Conservation (phyloP, 2,113 vertebrate species). For the Actinemys pallida region DNA sequence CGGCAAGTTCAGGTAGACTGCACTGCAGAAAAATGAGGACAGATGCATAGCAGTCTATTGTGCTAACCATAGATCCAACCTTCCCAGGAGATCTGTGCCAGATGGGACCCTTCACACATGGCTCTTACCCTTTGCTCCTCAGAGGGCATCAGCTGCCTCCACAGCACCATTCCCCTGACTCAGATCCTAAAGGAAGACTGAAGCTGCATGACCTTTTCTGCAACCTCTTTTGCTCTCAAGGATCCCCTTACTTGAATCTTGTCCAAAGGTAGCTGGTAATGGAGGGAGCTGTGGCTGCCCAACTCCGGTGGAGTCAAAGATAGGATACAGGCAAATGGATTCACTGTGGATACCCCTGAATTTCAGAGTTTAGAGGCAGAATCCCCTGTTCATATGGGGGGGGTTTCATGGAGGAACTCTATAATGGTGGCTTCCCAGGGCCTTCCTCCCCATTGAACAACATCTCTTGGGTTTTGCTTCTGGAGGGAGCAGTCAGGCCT, state of each 20-base stretch:
- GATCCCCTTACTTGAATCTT: accelerated
- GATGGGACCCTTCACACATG: neutral
- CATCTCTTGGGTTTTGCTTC: neutral
- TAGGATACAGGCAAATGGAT: neutral
- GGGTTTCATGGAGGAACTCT: neutral
- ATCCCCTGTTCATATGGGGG: neutral
- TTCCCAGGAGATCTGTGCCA: neutral
- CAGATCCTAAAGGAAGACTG: neutral
- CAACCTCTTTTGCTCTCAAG: neutral
- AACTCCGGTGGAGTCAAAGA: neutral
- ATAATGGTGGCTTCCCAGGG: neutral
- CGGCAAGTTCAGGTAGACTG: conserved; percentile 4
- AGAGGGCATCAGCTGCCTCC: neutral
- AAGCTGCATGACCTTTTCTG: neutral
- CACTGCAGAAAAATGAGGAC: neutral
- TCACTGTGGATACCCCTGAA: neutral
- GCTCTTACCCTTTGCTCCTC: neutral
- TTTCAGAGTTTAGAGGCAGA: neutral
- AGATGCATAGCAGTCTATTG: neutral
- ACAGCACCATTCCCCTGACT: neutral
- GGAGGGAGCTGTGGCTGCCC: accelerated
- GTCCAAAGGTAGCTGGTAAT: neutral
- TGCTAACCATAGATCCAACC: neutral
- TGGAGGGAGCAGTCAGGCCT: neutral
- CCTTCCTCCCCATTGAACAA: neutral